phyloP scores from a whole-genome alignment of 1,140 invertebrate species.

The Lamellibrachia luymesi region DNA sequence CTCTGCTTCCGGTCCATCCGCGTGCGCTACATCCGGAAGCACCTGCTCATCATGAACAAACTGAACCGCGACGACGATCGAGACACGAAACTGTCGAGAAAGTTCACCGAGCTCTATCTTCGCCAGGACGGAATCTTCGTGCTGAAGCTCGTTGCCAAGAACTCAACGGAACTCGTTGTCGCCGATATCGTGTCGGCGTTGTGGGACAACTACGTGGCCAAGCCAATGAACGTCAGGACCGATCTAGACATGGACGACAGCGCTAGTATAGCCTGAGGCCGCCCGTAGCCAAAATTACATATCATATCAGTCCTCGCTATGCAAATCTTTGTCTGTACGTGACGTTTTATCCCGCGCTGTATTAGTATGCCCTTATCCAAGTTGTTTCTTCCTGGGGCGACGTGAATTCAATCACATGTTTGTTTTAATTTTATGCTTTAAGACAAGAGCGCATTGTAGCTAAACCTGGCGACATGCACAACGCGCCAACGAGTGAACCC shows the following conservation, averaged over 20 bases:
- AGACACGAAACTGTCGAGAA: constrained; percentile 26
- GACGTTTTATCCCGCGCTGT: background rate
- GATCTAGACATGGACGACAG: constrained; percentile 28
- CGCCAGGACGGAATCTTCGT: constrained; percentile 35
- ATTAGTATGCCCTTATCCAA: background rate
- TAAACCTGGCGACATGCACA: background rate
- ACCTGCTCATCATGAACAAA: constrained; percentile 44
- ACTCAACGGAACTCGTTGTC: constrained; percentile 30
- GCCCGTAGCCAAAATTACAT: background rate
- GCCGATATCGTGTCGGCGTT: constrained; percentile 43
- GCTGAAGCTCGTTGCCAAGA: constrained; percentile 32
- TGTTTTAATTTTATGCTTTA: constrained; percentile 2
- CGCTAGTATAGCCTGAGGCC: constrained; percentile 21
- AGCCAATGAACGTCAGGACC: constrained; percentile 24
- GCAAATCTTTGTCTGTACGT: background rate
- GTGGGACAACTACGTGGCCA: constrained; percentile 39
- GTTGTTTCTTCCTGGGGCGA: background rate
- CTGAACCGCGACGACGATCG: constrained; percentile 26
- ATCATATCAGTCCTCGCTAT: background rate
- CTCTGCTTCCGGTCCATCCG: constrained; percentile 37
- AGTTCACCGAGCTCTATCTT: constrained; percentile 33
- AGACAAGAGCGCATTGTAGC: background rate
- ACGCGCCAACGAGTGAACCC: background rate
- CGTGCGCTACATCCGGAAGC: constrained; percentile 55
- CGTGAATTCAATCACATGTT: background rate